Evolutionary conservation across 2,888 invertebrate species (phyloP).

Genomic region (Polylopha cassiicola): DNA sequence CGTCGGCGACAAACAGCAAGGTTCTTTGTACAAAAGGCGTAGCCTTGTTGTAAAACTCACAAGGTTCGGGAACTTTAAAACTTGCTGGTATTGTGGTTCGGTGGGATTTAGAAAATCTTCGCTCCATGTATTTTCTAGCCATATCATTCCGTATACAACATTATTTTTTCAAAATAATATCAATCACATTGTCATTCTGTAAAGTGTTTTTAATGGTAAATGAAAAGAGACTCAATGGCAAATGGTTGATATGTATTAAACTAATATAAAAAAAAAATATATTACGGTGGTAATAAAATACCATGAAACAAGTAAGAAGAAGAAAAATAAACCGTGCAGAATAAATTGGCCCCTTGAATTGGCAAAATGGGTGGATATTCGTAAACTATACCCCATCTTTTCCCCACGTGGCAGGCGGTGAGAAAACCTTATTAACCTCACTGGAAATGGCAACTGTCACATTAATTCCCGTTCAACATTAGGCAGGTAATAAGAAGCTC

Average conservation of each 20-base stretch:
- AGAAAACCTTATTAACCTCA: constrained; percentile 27
- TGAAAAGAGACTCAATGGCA: constrained; percentile 32
- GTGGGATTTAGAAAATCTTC: constrained; percentile 65
- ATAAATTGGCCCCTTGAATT: constrained; percentile 55
- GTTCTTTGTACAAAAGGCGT: constrained; percentile 73
- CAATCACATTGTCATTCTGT: not conserved
- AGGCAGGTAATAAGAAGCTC: too few species aligned
- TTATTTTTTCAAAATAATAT: constrained; percentile 19
- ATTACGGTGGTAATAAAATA: constrained; percentile 10
- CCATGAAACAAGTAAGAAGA: constrained; percentile 27
- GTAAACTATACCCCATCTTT: constrained; percentile 54
- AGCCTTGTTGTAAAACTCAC: constrained; percentile 72
- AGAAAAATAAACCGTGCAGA: constrained; percentile 52
- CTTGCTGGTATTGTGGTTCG: constrained; percentile 68
- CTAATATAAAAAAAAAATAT: constrained; percentile 5
- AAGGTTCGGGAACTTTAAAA: constrained; percentile 68
- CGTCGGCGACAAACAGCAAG: constrained; percentile 66
- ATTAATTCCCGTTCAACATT: too few species aligned
- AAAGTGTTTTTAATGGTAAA: too few species aligned
- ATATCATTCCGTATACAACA: constrained; percentile 48
- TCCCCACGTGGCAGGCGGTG: constrained; percentile 26
- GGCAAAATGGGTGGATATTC: constrained; percentile 46
- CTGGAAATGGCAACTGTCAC: constrained; percentile 30
- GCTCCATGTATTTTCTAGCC: constrained; percentile 77
- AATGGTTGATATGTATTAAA: constrained; percentile 28